A percentile compares a stretch with the other conserved stretches of the same genome.
These are phyloP conservation scores for Agriotes lineatus DNA, from an alignment of 2,888 invertebrate species.

Conservation along the genomic window DNA sequence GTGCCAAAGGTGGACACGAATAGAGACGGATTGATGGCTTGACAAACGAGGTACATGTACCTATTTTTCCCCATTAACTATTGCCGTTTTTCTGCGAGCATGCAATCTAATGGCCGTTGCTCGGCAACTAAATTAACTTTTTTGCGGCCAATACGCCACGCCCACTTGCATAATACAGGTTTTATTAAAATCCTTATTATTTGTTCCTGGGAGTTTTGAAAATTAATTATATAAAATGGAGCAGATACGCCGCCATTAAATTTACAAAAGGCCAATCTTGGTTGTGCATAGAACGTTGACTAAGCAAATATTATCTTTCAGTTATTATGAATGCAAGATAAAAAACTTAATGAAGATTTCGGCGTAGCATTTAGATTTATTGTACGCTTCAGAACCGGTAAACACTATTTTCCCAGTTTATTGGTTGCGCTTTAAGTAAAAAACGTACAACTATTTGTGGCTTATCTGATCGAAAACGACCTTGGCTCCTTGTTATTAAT, in stretches of 20 bases:
- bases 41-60: conserved; percentile 21
- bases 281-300: not conserved
- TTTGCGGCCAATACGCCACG: not conserved
- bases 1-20: conserved; percentile 21
- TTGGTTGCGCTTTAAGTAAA: not conserved
- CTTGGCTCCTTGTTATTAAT: conserved; percentile 19
- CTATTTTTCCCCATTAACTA: not conserved
- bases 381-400: no score
- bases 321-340: not conserved
- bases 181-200: no score
- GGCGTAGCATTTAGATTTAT: not conserved
- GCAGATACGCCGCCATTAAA: no score
- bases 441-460: not conserved
- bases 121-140: not conserved
- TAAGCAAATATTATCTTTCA: not conserved
- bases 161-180: no score
- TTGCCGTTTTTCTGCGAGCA: no score
- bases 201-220: no score
- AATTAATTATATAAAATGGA: no score
- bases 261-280: not conserved
- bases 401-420: not conserved
- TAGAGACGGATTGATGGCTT: conserved; percentile 18
- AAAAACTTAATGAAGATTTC: conserved; percentile 13
- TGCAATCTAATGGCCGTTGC: no score
- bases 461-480: conserved; percentile 18